phyloP scores from a whole-genome alignment of 2,797 vertebrate genomes.

The Gorsachius magnificus region DNA sequence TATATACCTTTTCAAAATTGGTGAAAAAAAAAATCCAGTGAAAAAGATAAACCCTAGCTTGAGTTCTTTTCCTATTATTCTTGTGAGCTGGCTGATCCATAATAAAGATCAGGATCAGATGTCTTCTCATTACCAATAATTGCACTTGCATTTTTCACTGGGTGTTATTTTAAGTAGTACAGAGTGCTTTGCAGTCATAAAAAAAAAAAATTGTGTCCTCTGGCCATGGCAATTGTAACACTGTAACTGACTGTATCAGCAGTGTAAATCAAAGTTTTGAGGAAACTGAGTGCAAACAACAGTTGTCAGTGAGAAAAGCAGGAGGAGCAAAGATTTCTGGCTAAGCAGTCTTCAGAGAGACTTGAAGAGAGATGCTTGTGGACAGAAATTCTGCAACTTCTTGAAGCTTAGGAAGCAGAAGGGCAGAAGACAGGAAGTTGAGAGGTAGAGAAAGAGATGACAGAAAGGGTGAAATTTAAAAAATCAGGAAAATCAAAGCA shows the following conservation, averaged over 20 bases:
- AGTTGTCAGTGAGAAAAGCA: neutral
- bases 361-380: neutral
- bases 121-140: neutral
- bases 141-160: neutral
- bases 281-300: neutral
- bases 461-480: neutral
- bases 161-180: neutral
- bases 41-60: neutral
- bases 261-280: neutral
- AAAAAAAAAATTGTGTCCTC: neutral
- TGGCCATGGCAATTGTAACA: neutral
- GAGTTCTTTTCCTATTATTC: neutral
- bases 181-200: neutral
- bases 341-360: neutral
- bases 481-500: neutral
- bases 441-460: neutral
- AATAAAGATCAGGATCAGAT: neutral
- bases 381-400: neutral
- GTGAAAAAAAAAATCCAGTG: no score
- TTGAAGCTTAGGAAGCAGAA: neutral
- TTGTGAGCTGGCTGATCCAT: neutral
- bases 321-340: neutral
- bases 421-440: neutral
- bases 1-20: neutral
- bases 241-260: neutral